Percentiles rank a stretch among this genome's conserved stretches.
These are phyloP conservation scores for Drosophila saltans DNA, from an alignment of 1,140 invertebrate genomes.

Conservation along the genomic window DNA sequence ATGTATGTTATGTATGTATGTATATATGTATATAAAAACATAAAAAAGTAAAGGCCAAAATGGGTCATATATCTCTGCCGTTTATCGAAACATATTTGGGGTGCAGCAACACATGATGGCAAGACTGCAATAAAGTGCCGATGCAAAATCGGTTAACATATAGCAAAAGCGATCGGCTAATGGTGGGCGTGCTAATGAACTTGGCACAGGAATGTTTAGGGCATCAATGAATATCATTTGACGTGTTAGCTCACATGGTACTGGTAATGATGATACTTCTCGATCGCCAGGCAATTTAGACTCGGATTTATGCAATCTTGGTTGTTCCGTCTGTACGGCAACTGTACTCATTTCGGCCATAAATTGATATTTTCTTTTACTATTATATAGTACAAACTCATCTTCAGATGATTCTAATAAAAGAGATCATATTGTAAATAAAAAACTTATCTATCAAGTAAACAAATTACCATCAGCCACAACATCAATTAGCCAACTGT, in stretches of 20 bases:
- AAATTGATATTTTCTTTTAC: background rate
- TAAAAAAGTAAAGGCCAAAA: slow-evolving; percentile 3
- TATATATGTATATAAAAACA: slow-evolving; percentile 7
- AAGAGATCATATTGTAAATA: too few relatives aligned
- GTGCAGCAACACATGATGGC: slow-evolving; percentile 77
- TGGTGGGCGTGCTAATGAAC: slow-evolving; percentile 32
- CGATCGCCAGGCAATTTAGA: background rate
- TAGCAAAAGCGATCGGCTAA: slow-evolving; percentile 69
- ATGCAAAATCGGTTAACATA: slow-evolving; percentile 71
- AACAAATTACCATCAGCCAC: slow-evolving; percentile 41
- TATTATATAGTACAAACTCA: slow-evolving; percentile 44
- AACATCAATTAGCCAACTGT: slow-evolving; percentile 44
- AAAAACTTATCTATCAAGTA: background rate
- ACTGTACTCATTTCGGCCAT: background rate
- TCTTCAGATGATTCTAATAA: slow-evolving; percentile 64
- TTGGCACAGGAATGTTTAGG: slow-evolving; percentile 32
- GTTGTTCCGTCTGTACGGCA: slow-evolving; percentile 62
- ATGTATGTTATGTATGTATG: too few relatives aligned
- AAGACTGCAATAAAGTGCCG: slow-evolving; percentile 69
- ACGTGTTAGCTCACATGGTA: slow-evolving; percentile 54
- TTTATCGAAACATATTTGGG: slow-evolving; percentile 72
- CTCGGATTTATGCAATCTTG: slow-evolving; percentile 11
- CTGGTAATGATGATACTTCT: background rate
- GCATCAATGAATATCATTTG: slow-evolving; percentile 63
- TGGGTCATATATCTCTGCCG: slow-evolving; percentile 1